Evolutionary conservation across 2,888 invertebrate genomes (phyloP), one percentile per base, ranked within the genome.

Genomic region (Chydorus sphaericus): DNA sequence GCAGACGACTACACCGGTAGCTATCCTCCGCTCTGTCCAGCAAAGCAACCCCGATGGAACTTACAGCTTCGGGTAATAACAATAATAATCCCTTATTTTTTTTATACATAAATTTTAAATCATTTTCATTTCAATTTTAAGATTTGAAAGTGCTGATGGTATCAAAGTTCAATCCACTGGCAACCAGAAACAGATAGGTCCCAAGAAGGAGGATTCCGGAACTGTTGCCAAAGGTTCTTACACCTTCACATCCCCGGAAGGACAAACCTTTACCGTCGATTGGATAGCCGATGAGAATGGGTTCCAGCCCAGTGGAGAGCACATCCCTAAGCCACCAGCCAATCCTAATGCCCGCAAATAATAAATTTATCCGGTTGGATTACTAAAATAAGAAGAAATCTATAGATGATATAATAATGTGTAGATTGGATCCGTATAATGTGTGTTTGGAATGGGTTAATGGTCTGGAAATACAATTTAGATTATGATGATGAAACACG

Each of bases 221-320:
- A 36, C 48, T 60, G 68, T 66, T 5, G 75, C 77, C 48, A 68
- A 70, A n/a, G 78, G 79, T 3, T 60, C 62, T 54, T 76, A 58
- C 71, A 64, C 69, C 8, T 77, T 75, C 71, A 29, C 63, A 56
- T 76, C 68, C 31, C 70, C 75, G 31, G 75, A 77, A 58, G 76
- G 76, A 30, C 63, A 69, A 23, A 57, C 64, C 53, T 75, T 77
- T 71, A 60, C 65, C 20, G 68, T 77, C 48, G 65, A 54, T 44
- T 78, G 77, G 71, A 57, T 68, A 55, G 75, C 78, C 58, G 77
- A 77, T 60, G 76, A 77, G 62, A 75, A 75, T 61, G 78, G 77
- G 6, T 78, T 70, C 71, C 73, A 73, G 59, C 75, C 77, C 1
- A 61, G 62, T 59, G 65, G 66, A 23, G 36, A 36, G n/a, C 57